Evolutionary conservation across 1,140 invertebrate species (phyloP).

Genomic region (Sweltsa coloradensis): DNA sequence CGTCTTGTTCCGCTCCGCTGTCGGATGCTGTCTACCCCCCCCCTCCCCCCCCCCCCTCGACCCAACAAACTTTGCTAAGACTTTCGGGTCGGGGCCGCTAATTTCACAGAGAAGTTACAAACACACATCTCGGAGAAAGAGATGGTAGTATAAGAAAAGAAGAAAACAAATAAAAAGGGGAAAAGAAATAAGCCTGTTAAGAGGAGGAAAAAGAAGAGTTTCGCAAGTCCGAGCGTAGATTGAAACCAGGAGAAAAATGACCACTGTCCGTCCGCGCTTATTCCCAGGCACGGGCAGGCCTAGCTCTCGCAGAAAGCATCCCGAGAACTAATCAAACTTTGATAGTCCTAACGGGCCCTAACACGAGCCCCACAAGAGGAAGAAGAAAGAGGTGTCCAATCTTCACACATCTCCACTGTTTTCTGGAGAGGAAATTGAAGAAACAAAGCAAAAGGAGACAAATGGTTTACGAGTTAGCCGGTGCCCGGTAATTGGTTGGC

Average conservation of each 20-base stretch:
- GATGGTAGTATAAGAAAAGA: background rate
- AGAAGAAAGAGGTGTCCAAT: conserved; percentile 5
- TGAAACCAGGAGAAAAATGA: conserved; percentile 6
- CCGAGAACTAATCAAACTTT: conserved; percentile 5
- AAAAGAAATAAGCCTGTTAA: background rate
- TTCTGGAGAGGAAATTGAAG: conserved; percentile 1
- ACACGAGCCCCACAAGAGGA: conserved; percentile 5
- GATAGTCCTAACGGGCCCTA: conserved; percentile 3
- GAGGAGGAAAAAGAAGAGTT: background rate
- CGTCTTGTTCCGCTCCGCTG: conserved; percentile 17
- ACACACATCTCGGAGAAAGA: conserved; percentile 2
- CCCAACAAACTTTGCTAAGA: background rate
- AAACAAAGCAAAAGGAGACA: conserved; percentile 5
- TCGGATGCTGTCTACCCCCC: conserved; percentile 8
- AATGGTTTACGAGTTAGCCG: conserved; percentile 7
- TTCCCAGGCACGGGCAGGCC: background rate
- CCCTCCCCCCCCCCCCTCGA: conserved; percentile 21
- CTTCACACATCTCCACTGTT: conserved; percentile 3
- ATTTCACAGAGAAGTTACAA: conserved; percentile 1
- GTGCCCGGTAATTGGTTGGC: conserved; percentile 2
- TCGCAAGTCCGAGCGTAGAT: conserved; percentile 5
- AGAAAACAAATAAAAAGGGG: background rate
- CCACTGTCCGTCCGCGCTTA: conserved; percentile 3
- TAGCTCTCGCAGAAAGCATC: background rate
- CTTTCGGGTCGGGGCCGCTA: background rate